These are phyloP conservation scores for Batillaria attramentaria DNA, from an alignment of 1,140 invertebrate genomes.

Conservation along the genomic window DNA sequence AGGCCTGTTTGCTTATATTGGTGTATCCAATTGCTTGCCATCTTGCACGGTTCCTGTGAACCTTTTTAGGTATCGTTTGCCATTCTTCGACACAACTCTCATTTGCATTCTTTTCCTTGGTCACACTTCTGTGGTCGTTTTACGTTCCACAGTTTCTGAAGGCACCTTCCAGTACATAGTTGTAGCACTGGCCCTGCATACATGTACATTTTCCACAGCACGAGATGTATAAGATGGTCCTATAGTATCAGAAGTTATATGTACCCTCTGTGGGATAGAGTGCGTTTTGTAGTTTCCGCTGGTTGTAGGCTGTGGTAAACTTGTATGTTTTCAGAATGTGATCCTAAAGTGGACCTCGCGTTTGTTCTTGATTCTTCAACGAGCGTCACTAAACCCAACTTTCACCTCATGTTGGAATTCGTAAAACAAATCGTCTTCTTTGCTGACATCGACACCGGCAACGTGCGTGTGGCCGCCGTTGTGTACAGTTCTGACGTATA, in stretches of 20 bases:
- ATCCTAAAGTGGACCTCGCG: constrained; percentile 54
- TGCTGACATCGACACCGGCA: constrained; percentile 45
- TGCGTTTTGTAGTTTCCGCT: not conserved
- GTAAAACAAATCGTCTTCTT: constrained; percentile 37
- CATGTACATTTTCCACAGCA: not conserved
- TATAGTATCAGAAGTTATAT: not conserved
- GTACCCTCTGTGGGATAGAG: not conserved
- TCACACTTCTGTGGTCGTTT: too few relatives aligned
- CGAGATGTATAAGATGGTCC: not conserved
- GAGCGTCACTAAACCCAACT: constrained; percentile 49
- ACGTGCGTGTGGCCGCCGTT: constrained; percentile 43
- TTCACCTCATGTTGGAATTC: constrained; percentile 43
- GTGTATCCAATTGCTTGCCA: too few relatives aligned
- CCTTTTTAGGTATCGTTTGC: too few relatives aligned
- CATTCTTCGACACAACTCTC: too few relatives aligned
- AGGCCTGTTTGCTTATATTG: too few relatives aligned
- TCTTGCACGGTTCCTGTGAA: too few relatives aligned
- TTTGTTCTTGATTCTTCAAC: constrained; percentile 58
- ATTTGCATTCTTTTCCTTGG: too few relatives aligned
- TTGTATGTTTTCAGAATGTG: not conserved
- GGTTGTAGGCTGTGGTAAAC: too few relatives aligned
- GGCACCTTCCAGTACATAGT: too few relatives aligned
- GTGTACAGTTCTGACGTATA: constrained; percentile 41
- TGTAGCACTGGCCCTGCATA: not conserved
- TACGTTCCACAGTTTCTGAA: too few relatives aligned